Evolutionary conservation across 1,140 invertebrate genomes (phyloP), one percentile per base, ranked within the genome.

Genomic region (Aricia agestis): DNA sequence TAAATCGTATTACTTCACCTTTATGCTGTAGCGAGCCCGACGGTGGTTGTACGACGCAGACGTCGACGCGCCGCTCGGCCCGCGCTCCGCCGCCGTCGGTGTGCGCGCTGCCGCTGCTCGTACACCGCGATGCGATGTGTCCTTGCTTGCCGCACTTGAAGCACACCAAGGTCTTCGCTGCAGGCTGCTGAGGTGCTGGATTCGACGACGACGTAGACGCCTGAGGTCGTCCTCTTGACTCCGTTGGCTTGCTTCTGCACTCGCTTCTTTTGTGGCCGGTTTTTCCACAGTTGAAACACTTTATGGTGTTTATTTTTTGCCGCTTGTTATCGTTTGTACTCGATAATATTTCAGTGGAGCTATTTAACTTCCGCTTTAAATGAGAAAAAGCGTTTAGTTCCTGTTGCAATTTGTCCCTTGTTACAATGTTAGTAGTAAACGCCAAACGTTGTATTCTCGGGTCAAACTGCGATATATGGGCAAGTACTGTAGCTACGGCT

Each of bases 241-340:
- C 67, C 11, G 68, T 66, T 4, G 66, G 41, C 42, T 74, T 74
- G 32, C 42, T 74, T 71, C 68, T 67, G 57, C 70, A 74, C 15
- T 72, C 67, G 6, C 17, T 18, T 73, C 67, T 66, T 67, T 71
- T 75, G 57, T 73, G 71, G 3, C 69, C 74, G 6, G 9, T 70
- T 70, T 73, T 78, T 2, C 73, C 73, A 57, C 73, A 76, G 10
- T 71, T 76, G 18, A 73, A 78, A 59, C 71, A 78, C 52, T 74
- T 63, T 6, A 71, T 6, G n/a, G 19, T 4, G 6, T 31, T 70
- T 5, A 71, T 41, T 15, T 58, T 74, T 7, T 52, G 10, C 45
- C 66, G 74, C 41, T 75, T 75, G 2, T 11, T 5, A 0, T 74
- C 74, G 19, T 1, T 10, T 63, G 19, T 4, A 72, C 59, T 69